Conservation (phyloP, 2,797 vertebrate genomes). For the Caiman crocodilus region DNA sequence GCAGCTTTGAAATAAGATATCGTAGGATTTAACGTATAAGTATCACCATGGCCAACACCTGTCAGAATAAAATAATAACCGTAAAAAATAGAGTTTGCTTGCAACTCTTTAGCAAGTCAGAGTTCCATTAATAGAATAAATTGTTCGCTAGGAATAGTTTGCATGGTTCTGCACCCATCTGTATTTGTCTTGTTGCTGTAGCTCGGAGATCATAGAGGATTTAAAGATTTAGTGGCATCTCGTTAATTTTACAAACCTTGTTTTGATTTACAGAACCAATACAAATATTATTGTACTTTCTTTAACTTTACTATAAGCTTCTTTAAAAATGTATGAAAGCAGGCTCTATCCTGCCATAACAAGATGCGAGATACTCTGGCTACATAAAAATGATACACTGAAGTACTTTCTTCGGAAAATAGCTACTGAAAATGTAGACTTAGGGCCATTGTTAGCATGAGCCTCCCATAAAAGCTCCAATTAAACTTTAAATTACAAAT, state of each 20-base stretch:
- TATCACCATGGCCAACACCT: neutral
- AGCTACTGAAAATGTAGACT: constrained; percentile 36
- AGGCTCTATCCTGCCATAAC: constrained; percentile 41
- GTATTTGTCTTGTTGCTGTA: constrained; percentile 55
- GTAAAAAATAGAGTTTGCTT: neutral
- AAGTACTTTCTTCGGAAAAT: constrained; percentile 61
- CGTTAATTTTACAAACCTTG: constrained; percentile 75
- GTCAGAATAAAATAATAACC: neutral
- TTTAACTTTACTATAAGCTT: constrained; percentile 55
- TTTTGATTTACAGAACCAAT: constrained; percentile 79
- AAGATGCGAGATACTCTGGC: neutral
- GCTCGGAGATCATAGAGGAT: constrained; percentile 42
- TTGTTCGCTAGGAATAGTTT: neutral
- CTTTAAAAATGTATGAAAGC: constrained; percentile 75
- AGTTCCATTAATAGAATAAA: constrained; percentile 40
- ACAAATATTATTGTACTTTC: constrained; percentile 61
- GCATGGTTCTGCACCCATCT: constrained; percentile 34
- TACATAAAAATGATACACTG: constrained; percentile 66
- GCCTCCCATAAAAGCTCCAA: constrained; percentile 36
- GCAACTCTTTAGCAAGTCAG: neutral
- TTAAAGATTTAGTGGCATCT: constrained; percentile 62
- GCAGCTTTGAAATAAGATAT: neutral
- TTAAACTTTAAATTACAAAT: constrained; percentile 54
- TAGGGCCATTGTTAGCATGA: neutral
- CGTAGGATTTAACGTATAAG: neutral